A percentile compares a stretch with the other conserved stretches of the same genome.
Conservation (phyloP, 2,888 invertebrate genomes). For the Xestia xanthographa region DNA sequence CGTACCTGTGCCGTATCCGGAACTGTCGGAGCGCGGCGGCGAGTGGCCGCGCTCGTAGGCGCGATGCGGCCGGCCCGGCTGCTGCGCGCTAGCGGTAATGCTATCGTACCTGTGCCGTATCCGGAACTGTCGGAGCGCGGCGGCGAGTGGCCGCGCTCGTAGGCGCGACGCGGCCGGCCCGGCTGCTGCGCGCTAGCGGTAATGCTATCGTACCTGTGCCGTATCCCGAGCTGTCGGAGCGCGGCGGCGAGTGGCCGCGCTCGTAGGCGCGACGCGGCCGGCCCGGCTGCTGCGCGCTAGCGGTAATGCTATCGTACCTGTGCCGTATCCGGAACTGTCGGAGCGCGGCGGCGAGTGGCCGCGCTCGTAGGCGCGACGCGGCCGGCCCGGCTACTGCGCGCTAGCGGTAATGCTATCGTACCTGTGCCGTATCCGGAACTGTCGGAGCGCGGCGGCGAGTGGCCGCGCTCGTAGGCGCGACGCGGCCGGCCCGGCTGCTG, state of each 20-base stretch:
- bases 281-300: constrained; percentile 83
- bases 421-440: too few relatives aligned
- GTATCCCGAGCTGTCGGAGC: too few relatives aligned
- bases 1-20: constrained; percentile 91
- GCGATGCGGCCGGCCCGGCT: too few relatives aligned
- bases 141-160: constrained; percentile 93
- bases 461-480: constrained; percentile 86
- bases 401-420: constrained; percentile 63
- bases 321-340: constrained; percentile 94
- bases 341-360: constrained; percentile 88
- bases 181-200: too few relatives aligned
- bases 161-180: too few relatives aligned
- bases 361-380: too few relatives aligned
- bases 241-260: constrained; percentile 94
- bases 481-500: constrained; percentile 72
- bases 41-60: too few relatives aligned
- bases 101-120: too few relatives aligned
- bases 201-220: background rate
- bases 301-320: constrained; percentile 54
- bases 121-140: constrained; percentile 57
- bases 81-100: constrained; percentile 70
- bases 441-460: constrained; percentile 90
- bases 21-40: constrained; percentile 93
- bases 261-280: too few relatives aligned
- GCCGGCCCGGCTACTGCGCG: constrained; percentile 54